Percentiles rank a stretch among this genome's conserved stretches.
Evolutionary conservation across 2,888 invertebrate genomes (phyloP).

Genomic region (Stenolophus ochropezus): DNA sequence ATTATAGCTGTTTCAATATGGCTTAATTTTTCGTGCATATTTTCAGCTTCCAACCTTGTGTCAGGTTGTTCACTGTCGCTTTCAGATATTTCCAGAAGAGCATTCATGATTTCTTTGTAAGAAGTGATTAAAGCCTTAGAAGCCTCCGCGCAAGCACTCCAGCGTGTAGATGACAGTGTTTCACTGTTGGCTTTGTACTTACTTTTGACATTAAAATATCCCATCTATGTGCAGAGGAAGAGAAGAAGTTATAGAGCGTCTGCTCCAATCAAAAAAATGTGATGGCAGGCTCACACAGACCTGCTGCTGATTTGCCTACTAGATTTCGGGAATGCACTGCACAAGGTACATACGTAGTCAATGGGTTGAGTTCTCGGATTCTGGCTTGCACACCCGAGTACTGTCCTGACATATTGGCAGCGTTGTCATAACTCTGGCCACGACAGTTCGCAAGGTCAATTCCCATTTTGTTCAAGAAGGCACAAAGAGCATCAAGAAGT

Average conservation of each 20-base stretch:
- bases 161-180: neutral
- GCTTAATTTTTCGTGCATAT: neutral
- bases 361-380: conserved; percentile 64
- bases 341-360: conserved; percentile 65
- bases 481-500: conserved; percentile 60
- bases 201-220: neutral
- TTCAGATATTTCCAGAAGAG: neutral
- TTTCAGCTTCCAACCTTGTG: neutral
- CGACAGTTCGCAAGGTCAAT: conserved; percentile 63
- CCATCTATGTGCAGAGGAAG: neutral
- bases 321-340: conserved; percentile 66
- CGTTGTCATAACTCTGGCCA: conserved; percentile 65
- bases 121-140: neutral
- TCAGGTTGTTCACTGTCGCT: neutral
- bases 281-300: neutral
- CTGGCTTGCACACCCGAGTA: conserved; percentile 66
- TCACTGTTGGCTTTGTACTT: neutral
- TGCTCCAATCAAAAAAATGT: neutral
- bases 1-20: neutral
- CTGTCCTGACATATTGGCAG: conserved; percentile 66
- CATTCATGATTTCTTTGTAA: neutral
- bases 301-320: conserved; percentile 61
- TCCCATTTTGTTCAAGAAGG: conserved; percentile 25
- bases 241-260: neutral
- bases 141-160: neutral